Percentiles rank a stretch among this genome's conserved stretches.
phyloP scores from a whole-genome alignment of 2,113 vertebrate species.

The Mugil cephalus region DNA sequence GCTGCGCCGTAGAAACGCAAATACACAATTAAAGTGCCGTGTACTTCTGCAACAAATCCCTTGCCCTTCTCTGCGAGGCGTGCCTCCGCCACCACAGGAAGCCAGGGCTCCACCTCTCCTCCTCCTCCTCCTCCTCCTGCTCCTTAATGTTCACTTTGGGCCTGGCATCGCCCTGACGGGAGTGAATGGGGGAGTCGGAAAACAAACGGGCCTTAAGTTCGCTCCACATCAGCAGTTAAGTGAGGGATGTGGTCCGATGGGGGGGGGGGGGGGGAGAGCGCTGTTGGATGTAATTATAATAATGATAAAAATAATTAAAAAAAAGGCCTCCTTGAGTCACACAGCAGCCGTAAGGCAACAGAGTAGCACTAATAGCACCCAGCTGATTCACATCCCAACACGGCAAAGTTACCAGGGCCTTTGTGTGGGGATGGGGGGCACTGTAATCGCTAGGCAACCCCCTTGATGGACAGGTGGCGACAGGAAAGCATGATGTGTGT shows the following conservation, averaged over 20 bases:
- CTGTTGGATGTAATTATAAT: constrained; percentile 26
- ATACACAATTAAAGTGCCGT: constrained; percentile 78
- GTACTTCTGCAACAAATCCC: constrained; percentile 60
- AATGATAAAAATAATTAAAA: background rate
- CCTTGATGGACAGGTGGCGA: constrained; percentile 42
- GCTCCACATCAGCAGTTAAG: constrained; percentile 53
- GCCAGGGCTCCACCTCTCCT: constrained; percentile 25
- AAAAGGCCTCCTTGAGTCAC: constrained; percentile 43
- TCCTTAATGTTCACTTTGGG: constrained; percentile 62
- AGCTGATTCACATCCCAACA: constrained; percentile 64
- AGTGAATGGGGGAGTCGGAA: constrained; percentile 38
- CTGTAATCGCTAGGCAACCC: constrained; percentile 18
- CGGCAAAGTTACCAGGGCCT: constrained; percentile 71
- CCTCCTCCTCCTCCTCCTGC: constrained; percentile 31
- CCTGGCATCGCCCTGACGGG: constrained; percentile 31
- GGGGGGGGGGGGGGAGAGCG: constrained; percentile 20
- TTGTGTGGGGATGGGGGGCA: constrained; percentile 52
- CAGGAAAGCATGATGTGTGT: constrained; percentile 25
- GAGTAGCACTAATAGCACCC: constrained; percentile 64
- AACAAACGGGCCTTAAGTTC: constrained; percentile 57
- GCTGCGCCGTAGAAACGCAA: constrained; percentile 46
- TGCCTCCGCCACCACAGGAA: constrained; percentile 39
- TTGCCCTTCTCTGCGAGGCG: constrained; percentile 32
- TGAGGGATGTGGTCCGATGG: constrained; percentile 60
- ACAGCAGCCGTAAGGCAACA: constrained; percentile 66